Conservation (phyloP, 2,888 invertebrate genomes). For the Mythimna albipuncta region DNA sequence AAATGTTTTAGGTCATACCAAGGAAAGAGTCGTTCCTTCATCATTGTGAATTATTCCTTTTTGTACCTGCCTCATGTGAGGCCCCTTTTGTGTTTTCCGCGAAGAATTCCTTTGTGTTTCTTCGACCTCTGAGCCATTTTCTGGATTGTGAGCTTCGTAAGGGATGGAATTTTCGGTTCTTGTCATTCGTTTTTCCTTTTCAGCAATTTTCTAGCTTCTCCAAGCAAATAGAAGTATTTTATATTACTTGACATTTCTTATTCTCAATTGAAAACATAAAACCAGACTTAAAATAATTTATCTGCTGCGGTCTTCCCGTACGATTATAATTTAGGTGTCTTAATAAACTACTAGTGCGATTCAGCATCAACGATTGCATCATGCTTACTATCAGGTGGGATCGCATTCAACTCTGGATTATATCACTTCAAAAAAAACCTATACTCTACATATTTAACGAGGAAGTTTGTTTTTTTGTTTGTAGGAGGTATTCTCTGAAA, state of each 20-base stretch:
- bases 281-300: too few relatives aligned
- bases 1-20: slow-evolving; percentile 55
- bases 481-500: too few relatives aligned
- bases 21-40: slow-evolving; percentile 31
- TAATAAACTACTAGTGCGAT: too few relatives aligned
- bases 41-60: slow-evolving; percentile 52
- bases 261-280: neutral
- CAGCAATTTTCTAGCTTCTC: neutral
- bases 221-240: neutral
- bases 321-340: too few relatives aligned
- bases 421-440: too few relatives aligned
- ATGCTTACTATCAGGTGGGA: too few relatives aligned
- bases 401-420: too few relatives aligned
- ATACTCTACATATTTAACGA: too few relatives aligned
- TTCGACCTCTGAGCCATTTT: slow-evolving; percentile 11
- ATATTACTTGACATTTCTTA: neutral
- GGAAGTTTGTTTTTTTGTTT: too few relatives aligned
- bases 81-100: slow-evolving; percentile 21
- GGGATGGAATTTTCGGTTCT: neutral
- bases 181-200: neutral
- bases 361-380: too few relatives aligned
- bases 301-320: too few relatives aligned
- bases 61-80: slow-evolving; percentile 14
- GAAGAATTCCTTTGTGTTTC: slow-evolving; percentile 29
- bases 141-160: neutral